Percentiles rank a stretch among this genome's conserved stretches.
These are phyloP conservation scores for Pollimyrus isidori DNA, from an alignment of 2,113 vertebrate species.

Conservation along the genomic window DNA sequence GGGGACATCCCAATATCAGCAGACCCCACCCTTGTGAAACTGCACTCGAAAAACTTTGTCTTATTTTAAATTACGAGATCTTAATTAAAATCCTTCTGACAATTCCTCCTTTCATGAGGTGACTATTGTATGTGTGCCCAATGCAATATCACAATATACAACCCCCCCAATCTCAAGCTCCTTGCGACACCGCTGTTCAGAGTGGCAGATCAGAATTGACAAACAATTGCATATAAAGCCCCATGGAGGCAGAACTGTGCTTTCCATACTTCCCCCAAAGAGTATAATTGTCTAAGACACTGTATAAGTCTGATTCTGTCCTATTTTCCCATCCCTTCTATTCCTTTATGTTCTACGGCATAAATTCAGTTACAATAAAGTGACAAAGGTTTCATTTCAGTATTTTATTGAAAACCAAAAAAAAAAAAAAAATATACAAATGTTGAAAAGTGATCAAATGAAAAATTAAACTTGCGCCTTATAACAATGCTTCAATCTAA, in stretches of 20 bases:
- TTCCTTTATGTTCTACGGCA: not conserved
- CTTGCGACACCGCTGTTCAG: not conserved
- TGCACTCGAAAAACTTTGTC: not conserved
- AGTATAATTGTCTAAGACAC: not conserved
- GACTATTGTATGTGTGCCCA: not conserved
- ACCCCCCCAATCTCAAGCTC: not conserved
- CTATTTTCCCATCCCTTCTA: not conserved
- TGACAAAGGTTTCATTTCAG: slow-evolving; percentile 1
- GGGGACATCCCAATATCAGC: not conserved
- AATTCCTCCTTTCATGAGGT: not conserved
- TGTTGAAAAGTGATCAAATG: not conserved
- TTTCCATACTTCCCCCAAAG: not conserved
- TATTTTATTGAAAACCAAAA: slow-evolving; percentile 60
- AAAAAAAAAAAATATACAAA: slow-evolving; percentile 10
- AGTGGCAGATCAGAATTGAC: not conserved
- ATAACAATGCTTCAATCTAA: slow-evolving; percentile 51
- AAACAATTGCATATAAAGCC: not conserved
- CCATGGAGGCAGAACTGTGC: not conserved
- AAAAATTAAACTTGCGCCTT: not conserved
- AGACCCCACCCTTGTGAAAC: not conserved
- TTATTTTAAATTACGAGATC: not conserved
- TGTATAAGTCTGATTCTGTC: not conserved
- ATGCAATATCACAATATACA: not conserved
- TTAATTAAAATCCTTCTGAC: not conserved
- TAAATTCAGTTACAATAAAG: not conserved